Evolutionary conservation across 92 coral and sea anemone species (phyloP).

Genomic region (Desmophyllum pertusum): DNA sequence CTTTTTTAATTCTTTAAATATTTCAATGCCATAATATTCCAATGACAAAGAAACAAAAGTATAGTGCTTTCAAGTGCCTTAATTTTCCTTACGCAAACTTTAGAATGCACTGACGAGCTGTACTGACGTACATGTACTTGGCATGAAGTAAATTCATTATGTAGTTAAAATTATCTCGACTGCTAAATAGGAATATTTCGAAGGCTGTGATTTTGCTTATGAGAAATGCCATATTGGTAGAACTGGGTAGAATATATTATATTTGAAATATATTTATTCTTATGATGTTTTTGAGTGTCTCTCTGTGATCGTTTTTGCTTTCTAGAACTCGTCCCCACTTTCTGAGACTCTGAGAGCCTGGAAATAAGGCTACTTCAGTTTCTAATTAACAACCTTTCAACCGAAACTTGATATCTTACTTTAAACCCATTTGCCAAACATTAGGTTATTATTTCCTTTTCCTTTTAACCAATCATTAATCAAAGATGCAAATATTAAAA

Average conservation of each 20-base stretch:
- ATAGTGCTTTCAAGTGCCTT: not conserved
- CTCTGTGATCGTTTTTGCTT: not conserved
- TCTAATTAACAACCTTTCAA: not conserved
- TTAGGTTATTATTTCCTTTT: not conserved
- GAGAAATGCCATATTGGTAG: not conserved
- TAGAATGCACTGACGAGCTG: no score
- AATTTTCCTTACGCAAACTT: not conserved
- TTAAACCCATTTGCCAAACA: not conserved
- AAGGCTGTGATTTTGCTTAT: not conserved
- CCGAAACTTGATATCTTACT: not conserved
- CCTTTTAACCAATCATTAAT: not conserved
- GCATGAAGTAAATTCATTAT: not conserved
- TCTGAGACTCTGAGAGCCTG: no score
- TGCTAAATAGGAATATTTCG: not conserved
- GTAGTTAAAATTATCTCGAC: not conserved
- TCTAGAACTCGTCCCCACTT: no score
- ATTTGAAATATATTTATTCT: not conserved
- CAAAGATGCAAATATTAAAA: not conserved
- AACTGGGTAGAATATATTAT: not conserved
- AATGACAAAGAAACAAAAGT: not conserved
- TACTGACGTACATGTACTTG: no score
- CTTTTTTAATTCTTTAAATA: conserved; percentile 1
- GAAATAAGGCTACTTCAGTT: not conserved
- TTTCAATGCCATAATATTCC: not conserved
- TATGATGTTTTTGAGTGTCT: not conserved